These are phyloP conservation scores for Endotricha flammealis DNA, from an alignment of 2,888 invertebrate genomes.

Conservation along the genomic window DNA sequence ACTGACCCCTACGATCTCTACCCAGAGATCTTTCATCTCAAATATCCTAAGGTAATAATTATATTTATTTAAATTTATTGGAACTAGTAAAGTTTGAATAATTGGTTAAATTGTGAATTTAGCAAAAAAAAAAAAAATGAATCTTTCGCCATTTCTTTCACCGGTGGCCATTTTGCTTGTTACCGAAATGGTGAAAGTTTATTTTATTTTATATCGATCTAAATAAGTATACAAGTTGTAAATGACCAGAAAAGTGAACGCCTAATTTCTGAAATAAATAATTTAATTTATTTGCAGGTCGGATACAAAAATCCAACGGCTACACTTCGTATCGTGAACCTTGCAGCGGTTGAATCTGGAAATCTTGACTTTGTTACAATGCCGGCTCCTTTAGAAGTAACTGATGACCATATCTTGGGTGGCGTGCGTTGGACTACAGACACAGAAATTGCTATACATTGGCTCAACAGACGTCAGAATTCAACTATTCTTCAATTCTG, in stretches of 20 bases:
- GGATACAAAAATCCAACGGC: conserved; percentile 86
- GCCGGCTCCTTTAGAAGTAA: conserved; percentile 70
- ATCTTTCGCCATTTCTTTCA: no score
- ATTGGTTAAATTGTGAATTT: no score
- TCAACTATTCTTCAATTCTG: conserved; percentile 80
- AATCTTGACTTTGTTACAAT: conserved; percentile 41
- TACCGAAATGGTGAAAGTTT: no score
- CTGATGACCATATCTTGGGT: conserved; percentile 82
- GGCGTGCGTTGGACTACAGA: conserved; percentile 86
- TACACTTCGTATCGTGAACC: conserved; percentile 79
- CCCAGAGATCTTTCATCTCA: conserved; percentile 79
- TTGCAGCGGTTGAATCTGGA: conserved; percentile 42
- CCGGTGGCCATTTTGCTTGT: no score
- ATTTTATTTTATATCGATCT: no score
- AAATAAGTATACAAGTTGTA: no score
- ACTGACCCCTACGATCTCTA: conserved; percentile 78
- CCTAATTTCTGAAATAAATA: no score
- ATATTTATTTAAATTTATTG: no score
- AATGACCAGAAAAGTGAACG: no score
- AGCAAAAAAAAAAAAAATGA: no score
- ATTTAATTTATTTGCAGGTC: conserved; percentile 77
- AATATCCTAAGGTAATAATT: conserved; percentile 82
- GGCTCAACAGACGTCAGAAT: conserved; percentile 93
- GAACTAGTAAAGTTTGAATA: no score
- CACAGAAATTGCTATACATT: conserved; percentile 82